A percentile compares a stretch with the other conserved stretches of the same genome.
Conservation (phyloP, 2,888 invertebrate genomes). For the Amblyjoppa proteus region DNA sequence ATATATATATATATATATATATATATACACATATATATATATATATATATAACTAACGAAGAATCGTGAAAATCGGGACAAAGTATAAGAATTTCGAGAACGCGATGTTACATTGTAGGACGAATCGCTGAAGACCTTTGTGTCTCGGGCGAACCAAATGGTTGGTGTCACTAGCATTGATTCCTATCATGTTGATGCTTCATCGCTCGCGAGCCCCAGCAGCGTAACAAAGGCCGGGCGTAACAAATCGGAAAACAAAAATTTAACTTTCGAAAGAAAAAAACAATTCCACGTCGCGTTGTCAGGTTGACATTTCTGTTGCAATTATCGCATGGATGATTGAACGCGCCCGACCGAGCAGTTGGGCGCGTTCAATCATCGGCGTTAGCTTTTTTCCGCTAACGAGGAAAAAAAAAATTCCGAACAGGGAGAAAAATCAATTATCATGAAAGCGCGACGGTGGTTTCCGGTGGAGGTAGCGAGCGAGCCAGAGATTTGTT, state of each 20-base stretch:
- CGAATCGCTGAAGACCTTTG: not conserved
- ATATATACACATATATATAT: not conserved
- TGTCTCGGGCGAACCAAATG: not conserved
- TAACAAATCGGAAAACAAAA: not conserved
- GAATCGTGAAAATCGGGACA: not conserved
- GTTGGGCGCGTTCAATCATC: not conserved
- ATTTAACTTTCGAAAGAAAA: not conserved
- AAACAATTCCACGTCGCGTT: not conserved
- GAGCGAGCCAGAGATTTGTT: not conserved
- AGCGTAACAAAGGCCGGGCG: not conserved
- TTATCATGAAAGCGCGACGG: constrained; percentile 8
- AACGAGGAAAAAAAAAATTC: constrained; percentile 2
- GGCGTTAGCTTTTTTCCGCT: not conserved
- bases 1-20: not conserved
- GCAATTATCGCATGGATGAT: constrained; percentile 25
- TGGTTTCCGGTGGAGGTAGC: constrained; percentile 18
- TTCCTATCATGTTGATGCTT: not conserved
- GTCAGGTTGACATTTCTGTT: not conserved
- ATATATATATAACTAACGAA: not conserved
- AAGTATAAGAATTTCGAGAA: not conserved
- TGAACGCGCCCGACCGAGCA: not conserved
- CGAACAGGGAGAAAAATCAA: constrained; percentile 33
- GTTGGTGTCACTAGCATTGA: not conserved
- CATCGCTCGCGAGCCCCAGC: not conserved
- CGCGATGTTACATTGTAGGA: constrained; percentile 19